Percentiles rank a stretch among this genome's conserved stretches.
These are phyloP conservation scores for Pavo muticus DNA, from an alignment of 2,113 vertebrate genomes.

Conservation along the genomic window DNA sequence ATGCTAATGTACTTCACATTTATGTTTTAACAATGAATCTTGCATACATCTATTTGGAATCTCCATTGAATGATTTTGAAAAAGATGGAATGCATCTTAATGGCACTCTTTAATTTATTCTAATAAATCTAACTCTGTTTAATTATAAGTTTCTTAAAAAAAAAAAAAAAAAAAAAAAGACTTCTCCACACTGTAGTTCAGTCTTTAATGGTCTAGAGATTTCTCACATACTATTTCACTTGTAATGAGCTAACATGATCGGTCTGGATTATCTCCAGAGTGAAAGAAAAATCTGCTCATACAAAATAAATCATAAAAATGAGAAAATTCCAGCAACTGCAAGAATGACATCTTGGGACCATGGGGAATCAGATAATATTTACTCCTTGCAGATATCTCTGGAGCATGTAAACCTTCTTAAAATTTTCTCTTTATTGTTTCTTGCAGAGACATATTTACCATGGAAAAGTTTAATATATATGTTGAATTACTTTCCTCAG, in stretches of 20 bases:
- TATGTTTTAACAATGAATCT: not conserved
- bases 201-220: fast-evolving
- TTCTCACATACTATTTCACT: not conserved
- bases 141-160: not conserved
- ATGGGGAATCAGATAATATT: not conserved
- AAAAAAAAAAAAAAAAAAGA: not conserved
- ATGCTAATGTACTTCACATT: not conserved
- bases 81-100: not conserved
- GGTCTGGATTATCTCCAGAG: not conserved
- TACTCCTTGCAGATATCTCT: not conserved
- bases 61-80: not conserved
- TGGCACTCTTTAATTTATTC: not conserved
- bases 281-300: not conserved
- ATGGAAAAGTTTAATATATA: fast-evolving
- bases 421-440: not conserved
- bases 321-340: not conserved
- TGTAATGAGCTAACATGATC: not conserved
- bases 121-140: not conserved
- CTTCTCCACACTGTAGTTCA: not conserved
- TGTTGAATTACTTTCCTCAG: not conserved
- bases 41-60: not conserved
- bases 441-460: not conserved
- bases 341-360: fast-evolving
- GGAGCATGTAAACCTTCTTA: not conserved
- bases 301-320: not conserved